Percentiles rank a stretch among this genome's conserved stretches.
These are phyloP conservation scores for Parotocinclus haroldoi DNA, from an alignment of 2,797 vertebrate genomes.

Conservation along the genomic window DNA sequence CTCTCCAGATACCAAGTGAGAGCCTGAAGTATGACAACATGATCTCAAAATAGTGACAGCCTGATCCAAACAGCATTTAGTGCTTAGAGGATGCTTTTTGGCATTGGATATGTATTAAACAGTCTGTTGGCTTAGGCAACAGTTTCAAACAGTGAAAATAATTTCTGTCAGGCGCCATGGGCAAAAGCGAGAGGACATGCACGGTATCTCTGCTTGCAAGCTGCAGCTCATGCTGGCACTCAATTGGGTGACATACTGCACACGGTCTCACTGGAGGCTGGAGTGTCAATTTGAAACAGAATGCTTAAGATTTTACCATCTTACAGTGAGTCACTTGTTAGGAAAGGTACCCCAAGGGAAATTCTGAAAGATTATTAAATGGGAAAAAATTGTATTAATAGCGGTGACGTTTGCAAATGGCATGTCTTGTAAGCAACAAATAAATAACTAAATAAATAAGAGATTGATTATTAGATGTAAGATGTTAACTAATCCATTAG, in stretches of 20 bases:
- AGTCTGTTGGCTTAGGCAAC: slow-evolving; percentile 27
- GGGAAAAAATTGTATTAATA: neutral
- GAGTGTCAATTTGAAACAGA: slow-evolving; percentile 20
- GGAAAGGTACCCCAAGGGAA: neutral
- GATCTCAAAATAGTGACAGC: slow-evolving; percentile 34
- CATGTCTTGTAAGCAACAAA: neutral
- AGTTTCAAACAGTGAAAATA: slow-evolving; percentile 44
- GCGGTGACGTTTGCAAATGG: slow-evolving; percentile 13
- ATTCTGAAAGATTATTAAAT: neutral
- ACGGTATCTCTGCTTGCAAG: slow-evolving; percentile 41
- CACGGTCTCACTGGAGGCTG: slow-evolving; percentile 29
- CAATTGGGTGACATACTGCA: slow-evolving; percentile 30
- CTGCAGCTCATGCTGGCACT: slow-evolving; percentile 33
- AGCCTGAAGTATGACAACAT: slow-evolving; percentile 40
- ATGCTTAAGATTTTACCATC: slow-evolving; percentile 7
- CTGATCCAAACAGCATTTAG: slow-evolving; percentile 35
- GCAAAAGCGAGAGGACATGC: slow-evolving; percentile 39
- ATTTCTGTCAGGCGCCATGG: slow-evolving; percentile 43
- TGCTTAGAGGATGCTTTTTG: slow-evolving; percentile 25
- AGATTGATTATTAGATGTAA: too few species aligned
- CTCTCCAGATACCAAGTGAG: slow-evolving; percentile 22
- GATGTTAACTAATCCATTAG: too few species aligned
- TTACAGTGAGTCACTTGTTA: slow-evolving; percentile 19
- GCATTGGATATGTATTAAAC: slow-evolving; percentile 29
- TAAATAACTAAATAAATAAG: too few species aligned